phyloP scores from a whole-genome alignment of 2,888 invertebrate species.

The Pammene fasciana region DNA sequence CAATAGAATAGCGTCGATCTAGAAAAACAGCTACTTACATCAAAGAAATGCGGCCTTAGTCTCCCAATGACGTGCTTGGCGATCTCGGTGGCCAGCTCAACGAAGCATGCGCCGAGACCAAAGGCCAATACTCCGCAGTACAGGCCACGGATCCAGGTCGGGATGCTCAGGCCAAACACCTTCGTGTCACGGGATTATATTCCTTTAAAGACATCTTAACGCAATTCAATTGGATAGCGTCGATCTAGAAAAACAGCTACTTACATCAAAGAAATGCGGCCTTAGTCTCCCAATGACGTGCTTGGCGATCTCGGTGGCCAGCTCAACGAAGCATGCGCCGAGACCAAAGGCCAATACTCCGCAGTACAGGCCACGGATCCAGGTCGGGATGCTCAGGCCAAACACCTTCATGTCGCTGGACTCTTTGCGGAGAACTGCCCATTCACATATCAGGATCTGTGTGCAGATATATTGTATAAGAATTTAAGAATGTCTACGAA shows the following conservation, averaged over 20 bases:
- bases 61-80: constrained; percentile 98
- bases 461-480: too few relatives aligned
- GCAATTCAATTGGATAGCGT: too few relatives aligned
- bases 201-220: too few relatives aligned
- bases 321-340: constrained; percentile 91
- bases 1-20: too few relatives aligned
- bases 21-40: constrained; percentile 71
- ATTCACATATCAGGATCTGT: constrained; percentile 73
- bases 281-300: constrained; percentile 96
- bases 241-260: constrained; percentile 48
- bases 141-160: too few relatives aligned
- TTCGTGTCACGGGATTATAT: too few relatives aligned
- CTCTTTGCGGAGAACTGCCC: constrained; percentile 65
- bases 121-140: constrained; percentile 67
- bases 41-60: constrained; percentile 96
- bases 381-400: constrained; percentile 67
- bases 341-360: constrained; percentile 90
- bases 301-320: constrained; percentile 95
- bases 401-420: constrained; percentile 79
- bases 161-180: too few relatives aligned
- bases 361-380: constrained; percentile 77
- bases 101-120: too few relatives aligned
- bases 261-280: constrained; percentile 94
- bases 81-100: constrained; percentile 88
- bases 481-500: too few relatives aligned